Percentiles rank a stretch among this genome's conserved stretches.
Evolutionary conservation across 2,888 invertebrate genomes (phyloP).

Genomic region (Nemapogon koenigi): DNA sequence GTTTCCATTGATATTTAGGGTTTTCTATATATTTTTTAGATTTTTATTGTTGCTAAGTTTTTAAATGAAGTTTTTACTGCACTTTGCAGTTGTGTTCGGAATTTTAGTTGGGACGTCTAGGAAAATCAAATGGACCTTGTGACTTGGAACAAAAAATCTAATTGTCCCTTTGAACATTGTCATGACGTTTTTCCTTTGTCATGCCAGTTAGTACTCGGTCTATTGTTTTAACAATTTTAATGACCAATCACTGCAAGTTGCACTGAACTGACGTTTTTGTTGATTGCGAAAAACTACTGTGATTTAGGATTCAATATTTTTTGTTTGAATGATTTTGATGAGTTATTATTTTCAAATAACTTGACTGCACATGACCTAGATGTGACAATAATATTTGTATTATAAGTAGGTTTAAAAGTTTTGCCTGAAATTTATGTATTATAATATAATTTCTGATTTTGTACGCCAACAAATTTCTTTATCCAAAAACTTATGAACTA

Average conservation of each 20-base stretch:
- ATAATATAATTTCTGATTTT: too few species aligned
- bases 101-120: not conserved
- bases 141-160: slow-evolving; percentile 42
- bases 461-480: too few species aligned
- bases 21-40: not conserved
- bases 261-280: too few species aligned
- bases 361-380: too few species aligned
- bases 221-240: slow-evolving; percentile 51
- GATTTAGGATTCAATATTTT: too few species aligned
- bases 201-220: slow-evolving; percentile 38
- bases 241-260: slow-evolving; percentile 5
- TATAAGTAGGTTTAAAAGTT: too few species aligned
- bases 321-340: too few species aligned
- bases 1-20: not conserved
- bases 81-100: not conserved
- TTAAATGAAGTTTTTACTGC: not conserved
- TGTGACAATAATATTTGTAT: too few species aligned
- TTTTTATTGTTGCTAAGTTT: not conserved
- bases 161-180: slow-evolving; percentile 36
- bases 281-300: too few species aligned
- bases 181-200: slow-evolving; percentile 54
- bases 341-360: too few species aligned
- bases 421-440: too few species aligned
- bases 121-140: slow-evolving; percentile 58
- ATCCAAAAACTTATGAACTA: too few species aligned